Evolutionary conservation across 2,888 invertebrate species (phyloP).

Genomic region (Eurytoma adleriae): DNA sequence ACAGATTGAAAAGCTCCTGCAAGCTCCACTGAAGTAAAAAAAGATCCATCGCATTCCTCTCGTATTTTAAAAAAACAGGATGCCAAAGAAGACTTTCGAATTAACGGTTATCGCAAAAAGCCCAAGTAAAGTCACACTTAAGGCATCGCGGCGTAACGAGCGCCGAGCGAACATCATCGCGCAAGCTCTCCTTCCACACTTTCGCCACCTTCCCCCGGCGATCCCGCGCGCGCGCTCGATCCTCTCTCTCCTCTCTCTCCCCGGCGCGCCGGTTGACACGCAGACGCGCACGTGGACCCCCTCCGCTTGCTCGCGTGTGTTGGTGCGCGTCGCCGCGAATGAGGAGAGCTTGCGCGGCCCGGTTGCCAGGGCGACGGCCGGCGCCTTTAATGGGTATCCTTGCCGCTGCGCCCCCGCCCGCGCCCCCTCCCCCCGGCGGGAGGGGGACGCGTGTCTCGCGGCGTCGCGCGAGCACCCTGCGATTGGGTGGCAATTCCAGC

Average conservation of each 20-base stretch:
- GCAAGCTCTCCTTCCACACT: not conserved
- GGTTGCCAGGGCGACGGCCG: conserved; percentile 73
- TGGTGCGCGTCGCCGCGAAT: conserved; percentile 57
- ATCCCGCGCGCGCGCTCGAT: too few relatives aligned
- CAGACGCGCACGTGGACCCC: not conserved
- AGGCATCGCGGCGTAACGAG: too few relatives aligned
- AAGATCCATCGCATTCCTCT: too few relatives aligned
- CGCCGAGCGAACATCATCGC: too few relatives aligned
- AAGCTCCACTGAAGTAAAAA: too few relatives aligned
- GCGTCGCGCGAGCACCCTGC: not conserved
- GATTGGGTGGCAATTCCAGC: not conserved
- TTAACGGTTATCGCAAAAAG: too few relatives aligned
- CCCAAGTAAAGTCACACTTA: too few relatives aligned
- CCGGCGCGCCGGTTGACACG: too few relatives aligned
- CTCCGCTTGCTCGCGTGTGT: conserved; percentile 27
- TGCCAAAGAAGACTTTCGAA: too few relatives aligned
- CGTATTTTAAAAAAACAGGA: too few relatives aligned
- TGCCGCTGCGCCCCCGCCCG: conserved; percentile 16
- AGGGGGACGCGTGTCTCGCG: not conserved
- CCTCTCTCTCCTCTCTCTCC: too few relatives aligned
- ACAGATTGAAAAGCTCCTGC: too few relatives aligned
- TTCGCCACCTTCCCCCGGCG: not conserved
- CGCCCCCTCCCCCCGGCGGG: not conserved
- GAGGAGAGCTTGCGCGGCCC: conserved; percentile 57
- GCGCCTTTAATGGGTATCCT: conserved; percentile 75